A percentile compares a stretch with the other conserved stretches of the same genome.
phyloP scores from a whole-genome alignment of 1,140 invertebrate genomes.

The Proctacanthus coquilletti region DNA sequence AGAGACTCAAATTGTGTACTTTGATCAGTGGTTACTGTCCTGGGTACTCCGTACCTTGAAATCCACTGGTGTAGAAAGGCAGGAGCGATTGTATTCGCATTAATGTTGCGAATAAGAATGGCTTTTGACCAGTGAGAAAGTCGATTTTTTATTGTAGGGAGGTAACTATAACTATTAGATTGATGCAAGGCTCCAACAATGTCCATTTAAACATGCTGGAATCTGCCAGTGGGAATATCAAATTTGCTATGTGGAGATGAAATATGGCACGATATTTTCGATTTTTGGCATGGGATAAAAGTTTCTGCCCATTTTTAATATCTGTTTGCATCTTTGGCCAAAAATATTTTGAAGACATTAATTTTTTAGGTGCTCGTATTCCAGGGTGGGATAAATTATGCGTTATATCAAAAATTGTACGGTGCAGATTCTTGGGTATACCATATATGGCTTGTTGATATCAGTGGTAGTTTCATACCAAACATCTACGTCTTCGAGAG shows the following conservation, averaged over 20 bases:
- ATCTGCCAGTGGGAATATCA: conserved; percentile 5
- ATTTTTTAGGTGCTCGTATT: background rate
- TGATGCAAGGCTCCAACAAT: conserved; percentile 15
- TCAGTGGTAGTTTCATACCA: background rate
- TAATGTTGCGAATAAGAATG: conserved; percentile 13
- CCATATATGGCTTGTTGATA: background rate
- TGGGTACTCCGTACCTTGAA: conserved; percentile 22
- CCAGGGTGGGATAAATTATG: conserved; percentile 9
- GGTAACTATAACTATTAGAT: conserved; percentile 10
- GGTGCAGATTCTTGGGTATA: background rate
- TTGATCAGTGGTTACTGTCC: conserved; percentile 27
- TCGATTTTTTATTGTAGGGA: conserved; percentile 16
- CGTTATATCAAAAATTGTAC: background rate
- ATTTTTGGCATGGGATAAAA: conserved; percentile 13
- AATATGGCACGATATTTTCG: conserved; percentile 12
- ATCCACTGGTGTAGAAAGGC: conserved; percentile 20
- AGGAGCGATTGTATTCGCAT: conserved; percentile 16
- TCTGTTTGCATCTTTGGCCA: conserved; percentile 8
- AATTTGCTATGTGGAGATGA: background rate
- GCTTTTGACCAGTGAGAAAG: conserved; percentile 22
- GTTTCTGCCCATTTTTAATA: conserved; percentile 11
- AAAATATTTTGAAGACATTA: conserved; percentile 8
- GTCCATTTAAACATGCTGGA: conserved; percentile 19
- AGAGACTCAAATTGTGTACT: conserved; percentile 26
- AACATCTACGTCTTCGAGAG: background rate